A percentile compares a stretch with the other conserved stretches of the same genome.
These are phyloP conservation scores for Drosophila busckii DNA, from an alignment of 1,140 invertebrate genomes.

Conservation along the genomic window DNA sequence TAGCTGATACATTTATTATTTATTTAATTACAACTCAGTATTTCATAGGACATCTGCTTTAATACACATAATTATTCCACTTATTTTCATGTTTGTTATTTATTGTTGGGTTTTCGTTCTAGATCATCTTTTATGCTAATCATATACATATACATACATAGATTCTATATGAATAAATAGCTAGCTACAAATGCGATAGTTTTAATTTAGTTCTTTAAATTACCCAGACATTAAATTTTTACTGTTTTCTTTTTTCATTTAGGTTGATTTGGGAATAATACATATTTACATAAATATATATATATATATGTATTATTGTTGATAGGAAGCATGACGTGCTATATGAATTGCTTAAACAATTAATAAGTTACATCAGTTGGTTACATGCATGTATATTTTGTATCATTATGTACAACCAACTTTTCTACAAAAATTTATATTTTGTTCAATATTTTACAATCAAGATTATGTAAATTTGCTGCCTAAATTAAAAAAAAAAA, in stretches of 20 bases:
- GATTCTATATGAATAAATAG: conserved; percentile 46
- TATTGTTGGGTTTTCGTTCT: conserved; percentile 7
- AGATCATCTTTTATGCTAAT: conserved; percentile 32
- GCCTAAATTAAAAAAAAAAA: no score
- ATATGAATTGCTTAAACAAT: no score
- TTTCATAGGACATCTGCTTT: conserved; percentile 56
- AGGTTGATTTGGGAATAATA: no score
- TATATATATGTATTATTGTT: no score
- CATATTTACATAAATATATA: no score
- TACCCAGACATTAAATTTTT: conserved; percentile 4
- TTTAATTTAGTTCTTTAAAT: conserved; percentile 16
- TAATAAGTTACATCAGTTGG: no score
- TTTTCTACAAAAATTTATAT: no score
- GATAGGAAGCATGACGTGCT: no score
- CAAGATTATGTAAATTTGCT: no score
- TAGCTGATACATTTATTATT: conserved; percentile 10
- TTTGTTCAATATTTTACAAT: no score
- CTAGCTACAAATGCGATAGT: conserved; percentile 41
- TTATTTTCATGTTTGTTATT: conserved; percentile 6
- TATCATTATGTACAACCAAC: no score
- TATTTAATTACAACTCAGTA: conserved; percentile 41
- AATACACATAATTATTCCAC: conserved; percentile 31
- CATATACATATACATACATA: conserved; percentile 46
- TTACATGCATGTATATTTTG: no score
- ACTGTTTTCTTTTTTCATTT: not conserved